A percentile compares a stretch with the other conserved stretches of the same genome.
These are phyloP conservation scores for Catagonus wagneri DNA, from an alignment of 2,113 vertebrate species.

Conservation along the genomic window DNA sequence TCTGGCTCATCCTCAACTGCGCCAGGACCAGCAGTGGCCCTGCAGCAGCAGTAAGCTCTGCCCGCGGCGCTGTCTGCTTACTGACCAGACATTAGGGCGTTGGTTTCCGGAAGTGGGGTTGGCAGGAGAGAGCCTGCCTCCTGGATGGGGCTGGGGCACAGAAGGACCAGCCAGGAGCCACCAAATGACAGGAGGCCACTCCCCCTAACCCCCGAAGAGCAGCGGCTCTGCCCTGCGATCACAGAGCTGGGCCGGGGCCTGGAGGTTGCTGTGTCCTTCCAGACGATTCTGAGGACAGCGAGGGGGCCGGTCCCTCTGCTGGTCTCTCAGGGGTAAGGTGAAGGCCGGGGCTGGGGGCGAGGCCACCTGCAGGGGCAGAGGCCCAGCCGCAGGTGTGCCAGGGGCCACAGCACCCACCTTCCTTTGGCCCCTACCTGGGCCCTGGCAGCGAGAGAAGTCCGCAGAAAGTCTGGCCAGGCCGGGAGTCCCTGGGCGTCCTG, in stretches of 20 bases:
- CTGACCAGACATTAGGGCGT: not conserved
- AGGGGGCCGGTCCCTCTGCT: not conserved
- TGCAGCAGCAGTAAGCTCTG: not conserved
- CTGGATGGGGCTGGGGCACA: too few species aligned
- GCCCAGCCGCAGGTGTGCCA: not conserved
- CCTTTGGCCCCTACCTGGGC: not conserved
- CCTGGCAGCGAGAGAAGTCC: not conserved
- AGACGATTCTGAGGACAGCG: not conserved
- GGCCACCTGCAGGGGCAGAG: not conserved
- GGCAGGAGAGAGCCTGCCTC: not conserved
- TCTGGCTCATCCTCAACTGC: accelerated
- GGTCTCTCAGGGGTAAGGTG: not conserved
- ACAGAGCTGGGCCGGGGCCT: not conserved
- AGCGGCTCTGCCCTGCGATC: not conserved
- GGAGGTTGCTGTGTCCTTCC: accelerated
- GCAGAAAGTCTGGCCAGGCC: not conserved
- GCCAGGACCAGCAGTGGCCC: not conserved
- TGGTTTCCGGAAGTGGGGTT: not conserved
- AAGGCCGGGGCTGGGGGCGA: not conserved
- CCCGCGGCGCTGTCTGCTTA: not conserved
- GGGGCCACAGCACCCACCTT: not conserved
- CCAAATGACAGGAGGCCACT: accelerated
- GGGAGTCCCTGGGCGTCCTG: accelerated
- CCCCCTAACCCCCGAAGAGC: not conserved
- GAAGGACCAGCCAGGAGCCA: not conserved